phyloP scores from a whole-genome alignment of 2,888 invertebrate species.

The Hyppa rectilinea region DNA sequence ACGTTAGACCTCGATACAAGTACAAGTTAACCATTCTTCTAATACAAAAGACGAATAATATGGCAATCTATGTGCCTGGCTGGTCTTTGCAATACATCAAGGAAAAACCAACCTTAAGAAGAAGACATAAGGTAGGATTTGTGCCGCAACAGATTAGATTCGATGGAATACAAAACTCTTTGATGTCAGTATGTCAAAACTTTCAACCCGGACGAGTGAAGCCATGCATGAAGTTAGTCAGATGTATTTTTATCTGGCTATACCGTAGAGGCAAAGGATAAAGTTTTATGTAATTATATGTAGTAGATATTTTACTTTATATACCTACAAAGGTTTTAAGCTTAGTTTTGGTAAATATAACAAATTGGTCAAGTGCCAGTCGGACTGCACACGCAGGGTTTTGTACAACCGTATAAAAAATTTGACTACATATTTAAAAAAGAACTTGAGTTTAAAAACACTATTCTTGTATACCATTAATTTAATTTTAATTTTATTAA shows the following conservation, averaged over 20 bases:
- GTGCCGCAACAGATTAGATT: slow-evolving; percentile 1
- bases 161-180: slow-evolving; percentile 56
- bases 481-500: too few relatives aligned
- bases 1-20: background rate
- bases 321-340: background rate
- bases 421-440: too few relatives aligned
- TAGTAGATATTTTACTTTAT: slow-evolving; percentile 16
- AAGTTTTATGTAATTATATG: slow-evolving; percentile 33
- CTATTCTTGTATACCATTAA: too few relatives aligned
- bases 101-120: slow-evolving; percentile 29
- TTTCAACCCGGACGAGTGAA: slow-evolving; percentile 51
- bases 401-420: too few relatives aligned
- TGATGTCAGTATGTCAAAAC: slow-evolving; percentile 61
- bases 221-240: slow-evolving; percentile 38
- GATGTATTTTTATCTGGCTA: slow-evolving; percentile 49
- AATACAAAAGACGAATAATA: slow-evolving; percentile 54
- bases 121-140: slow-evolving; percentile 24
- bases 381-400: too few relatives aligned
- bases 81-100: slow-evolving; percentile 4
- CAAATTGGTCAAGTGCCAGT: too few relatives aligned
- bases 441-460: too few relatives aligned
- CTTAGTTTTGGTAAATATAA: slow-evolving; percentile 5
- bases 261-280: slow-evolving; percentile 8
- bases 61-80: slow-evolving; percentile 35
- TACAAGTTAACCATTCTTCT: slow-evolving; percentile 26